Conservation (phyloP, 2,888 invertebrate species). For the Thelaira solivaga region DNA sequence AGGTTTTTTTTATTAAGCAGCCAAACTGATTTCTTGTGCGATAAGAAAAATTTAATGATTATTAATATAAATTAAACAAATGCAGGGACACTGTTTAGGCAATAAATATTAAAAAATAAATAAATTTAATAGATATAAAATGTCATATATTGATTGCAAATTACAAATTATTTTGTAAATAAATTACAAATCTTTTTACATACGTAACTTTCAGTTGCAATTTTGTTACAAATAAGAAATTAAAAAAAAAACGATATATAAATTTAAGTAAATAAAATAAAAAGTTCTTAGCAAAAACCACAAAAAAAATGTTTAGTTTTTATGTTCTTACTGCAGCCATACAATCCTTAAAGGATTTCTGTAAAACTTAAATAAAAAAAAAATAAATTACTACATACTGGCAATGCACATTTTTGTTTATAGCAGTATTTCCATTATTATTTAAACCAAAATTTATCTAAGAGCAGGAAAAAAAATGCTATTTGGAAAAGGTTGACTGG, state of each 20-base stretch:
- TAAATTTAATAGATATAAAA: too few relatives aligned
- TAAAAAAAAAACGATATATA: slow-evolving; percentile 27
- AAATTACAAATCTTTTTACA: too few relatives aligned
- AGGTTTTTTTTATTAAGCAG: too few relatives aligned
- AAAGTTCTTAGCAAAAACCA: slow-evolving; percentile 41
- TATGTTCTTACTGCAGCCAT: neutral
- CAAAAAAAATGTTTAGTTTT: slow-evolving; percentile 20
- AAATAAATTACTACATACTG: neutral
- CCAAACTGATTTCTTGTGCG: too few relatives aligned
- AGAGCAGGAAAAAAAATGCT: too few relatives aligned
- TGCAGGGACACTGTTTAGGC: too few relatives aligned
- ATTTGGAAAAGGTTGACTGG: slow-evolving; percentile 28
- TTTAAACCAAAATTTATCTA: slow-evolving; percentile 6
- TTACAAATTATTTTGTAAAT: too few relatives aligned
- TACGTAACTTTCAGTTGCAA: too few relatives aligned
- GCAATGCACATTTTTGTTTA: neutral
- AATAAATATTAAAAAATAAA: too few relatives aligned
- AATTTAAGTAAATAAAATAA: slow-evolving; percentile 56
- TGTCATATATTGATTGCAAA: too few relatives aligned
- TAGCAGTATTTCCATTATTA: neutral
- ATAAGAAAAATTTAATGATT: too few relatives aligned
- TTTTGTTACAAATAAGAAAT: neutral
- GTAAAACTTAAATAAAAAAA: neutral
- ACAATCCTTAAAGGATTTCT: slow-evolving; percentile 22
- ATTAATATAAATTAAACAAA: too few relatives aligned